phyloP scores from a whole-genome alignment of 2,888 invertebrate species.

The Diabrotica balteata region DNA sequence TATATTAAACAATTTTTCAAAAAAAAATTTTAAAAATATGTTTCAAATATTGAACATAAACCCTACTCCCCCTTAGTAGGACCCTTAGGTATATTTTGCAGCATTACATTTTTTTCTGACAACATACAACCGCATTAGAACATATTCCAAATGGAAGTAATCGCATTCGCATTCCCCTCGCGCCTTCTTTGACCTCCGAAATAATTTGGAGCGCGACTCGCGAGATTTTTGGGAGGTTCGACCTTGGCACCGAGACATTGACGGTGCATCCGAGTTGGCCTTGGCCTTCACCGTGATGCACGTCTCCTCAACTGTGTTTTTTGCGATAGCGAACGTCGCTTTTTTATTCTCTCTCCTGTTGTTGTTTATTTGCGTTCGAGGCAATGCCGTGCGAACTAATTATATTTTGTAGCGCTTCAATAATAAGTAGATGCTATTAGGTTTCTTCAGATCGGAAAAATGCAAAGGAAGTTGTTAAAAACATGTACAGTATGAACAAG shows the following conservation, averaged over 20 bases:
- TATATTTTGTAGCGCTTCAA: constrained; percentile 11
- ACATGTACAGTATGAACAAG: too few species aligned
- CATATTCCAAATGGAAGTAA: too few species aligned
- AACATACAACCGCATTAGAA: too few species aligned
- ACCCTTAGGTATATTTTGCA: too few species aligned
- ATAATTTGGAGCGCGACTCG: constrained; percentile 35
- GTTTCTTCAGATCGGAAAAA: not conserved
- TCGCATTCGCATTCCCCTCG: too few species aligned
- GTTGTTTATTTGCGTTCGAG: constrained; percentile 29
- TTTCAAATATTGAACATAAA: too few species aligned
- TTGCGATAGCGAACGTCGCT: constrained; percentile 23
- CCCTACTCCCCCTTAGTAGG: too few species aligned
- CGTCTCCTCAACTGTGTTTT: constrained; percentile 30
- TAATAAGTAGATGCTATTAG: constrained; percentile 8
- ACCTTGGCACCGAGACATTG: constrained; percentile 49
- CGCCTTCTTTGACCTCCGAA: not conserved
- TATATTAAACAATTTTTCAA: too few species aligned
- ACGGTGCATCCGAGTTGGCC: constrained; percentile 51
- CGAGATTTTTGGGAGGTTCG: constrained; percentile 45
- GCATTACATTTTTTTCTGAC: too few species aligned
- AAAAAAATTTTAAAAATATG: too few species aligned
- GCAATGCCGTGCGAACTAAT: constrained; percentile 28
- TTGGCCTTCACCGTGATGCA: constrained; percentile 58
- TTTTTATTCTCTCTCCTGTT: constrained; percentile 18
- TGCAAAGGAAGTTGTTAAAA: not conserved